phyloP scores from a whole-genome alignment of 1,140 invertebrate genomes.

The Yoshiicerus persimilis region DNA sequence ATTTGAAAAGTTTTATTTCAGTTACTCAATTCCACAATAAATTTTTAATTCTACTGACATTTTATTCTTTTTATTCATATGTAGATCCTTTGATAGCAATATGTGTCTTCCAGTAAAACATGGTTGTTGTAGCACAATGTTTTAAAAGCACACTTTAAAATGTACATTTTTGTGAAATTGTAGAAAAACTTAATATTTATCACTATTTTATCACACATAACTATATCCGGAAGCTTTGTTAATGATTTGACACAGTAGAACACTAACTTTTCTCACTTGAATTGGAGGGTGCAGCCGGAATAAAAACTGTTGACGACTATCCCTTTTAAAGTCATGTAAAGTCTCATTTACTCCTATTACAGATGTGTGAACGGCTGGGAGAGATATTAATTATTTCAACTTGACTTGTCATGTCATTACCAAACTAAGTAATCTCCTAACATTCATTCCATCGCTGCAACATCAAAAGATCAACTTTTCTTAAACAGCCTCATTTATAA shows the following conservation, averaged over 20 bases:
- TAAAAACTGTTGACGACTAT: background rate
- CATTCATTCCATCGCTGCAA: background rate
- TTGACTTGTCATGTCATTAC: background rate
- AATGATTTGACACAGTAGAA: background rate
- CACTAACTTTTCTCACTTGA: background rate
- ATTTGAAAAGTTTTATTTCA: no score
- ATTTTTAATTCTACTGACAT: no score
- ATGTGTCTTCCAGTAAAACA: no score
- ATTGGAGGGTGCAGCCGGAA: background rate
- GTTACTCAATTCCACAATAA: no score
- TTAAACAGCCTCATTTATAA: background rate
- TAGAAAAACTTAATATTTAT: no score
- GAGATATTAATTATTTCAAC: background rate
- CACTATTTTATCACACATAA: background rate
- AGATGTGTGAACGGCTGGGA: background rate
- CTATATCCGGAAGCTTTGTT: background rate
- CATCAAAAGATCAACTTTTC: background rate
- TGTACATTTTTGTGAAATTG: no score
- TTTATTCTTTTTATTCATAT: no score
- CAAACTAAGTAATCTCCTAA: background rate
- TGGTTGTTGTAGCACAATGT: no score
- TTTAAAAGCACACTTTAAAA: no score
- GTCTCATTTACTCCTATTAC: constrained; percentile 9
- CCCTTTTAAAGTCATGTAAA: background rate
- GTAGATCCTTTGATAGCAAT: no score